Evolutionary conservation across 2,797 vertebrate genomes (phyloP).

Genomic region (Neosilurus hyrtlii): DNA sequence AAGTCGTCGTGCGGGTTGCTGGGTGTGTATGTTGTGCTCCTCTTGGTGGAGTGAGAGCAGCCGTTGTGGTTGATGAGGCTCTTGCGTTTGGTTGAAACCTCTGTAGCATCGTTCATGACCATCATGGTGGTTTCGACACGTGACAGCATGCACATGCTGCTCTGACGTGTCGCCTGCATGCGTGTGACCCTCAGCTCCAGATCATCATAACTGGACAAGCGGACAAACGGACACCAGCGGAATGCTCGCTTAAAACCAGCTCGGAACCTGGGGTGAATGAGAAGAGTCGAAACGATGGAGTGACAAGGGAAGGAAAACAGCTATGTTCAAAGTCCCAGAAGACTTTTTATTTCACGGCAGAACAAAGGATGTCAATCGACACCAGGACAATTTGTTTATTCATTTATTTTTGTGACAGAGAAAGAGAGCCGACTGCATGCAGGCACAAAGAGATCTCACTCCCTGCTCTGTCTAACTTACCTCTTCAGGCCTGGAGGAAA

Average conservation of each 20-base stretch:
- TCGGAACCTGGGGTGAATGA: conserved; percentile 76
- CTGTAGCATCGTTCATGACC: conserved; percentile 69
- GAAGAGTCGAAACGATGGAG: not conserved
- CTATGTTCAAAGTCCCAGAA: not conserved
- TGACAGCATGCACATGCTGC: conserved; percentile 88
- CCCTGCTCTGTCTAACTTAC: too few species aligned
- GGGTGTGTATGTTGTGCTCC: conserved; percentile 47
- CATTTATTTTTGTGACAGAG: too few species aligned
- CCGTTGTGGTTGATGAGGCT: conserved; percentile 64
- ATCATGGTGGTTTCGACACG: conserved; percentile 86
- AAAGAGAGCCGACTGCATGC: too few species aligned
- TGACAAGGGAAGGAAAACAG: not conserved
- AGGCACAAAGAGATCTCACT: too few species aligned
- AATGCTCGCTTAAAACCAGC: conserved; percentile 93
- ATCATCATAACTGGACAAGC: conserved; percentile 87
- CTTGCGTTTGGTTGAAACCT: conserved; percentile 65
- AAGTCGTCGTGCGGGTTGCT: conserved; percentile 67
- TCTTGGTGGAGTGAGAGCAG: conserved; percentile 47
- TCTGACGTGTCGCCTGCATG: conserved; percentile 82
- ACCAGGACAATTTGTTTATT: not conserved
- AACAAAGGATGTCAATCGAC: not conserved
- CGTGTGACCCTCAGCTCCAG: conserved; percentile 85
- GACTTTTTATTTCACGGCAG: not conserved
- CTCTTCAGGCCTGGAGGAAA: too few species aligned
- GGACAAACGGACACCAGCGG: conserved; percentile 94